These are phyloP conservation scores for Phasianus colchicus DNA, from an alignment of 2,113 vertebrate genomes.

Conservation along the genomic window DNA sequence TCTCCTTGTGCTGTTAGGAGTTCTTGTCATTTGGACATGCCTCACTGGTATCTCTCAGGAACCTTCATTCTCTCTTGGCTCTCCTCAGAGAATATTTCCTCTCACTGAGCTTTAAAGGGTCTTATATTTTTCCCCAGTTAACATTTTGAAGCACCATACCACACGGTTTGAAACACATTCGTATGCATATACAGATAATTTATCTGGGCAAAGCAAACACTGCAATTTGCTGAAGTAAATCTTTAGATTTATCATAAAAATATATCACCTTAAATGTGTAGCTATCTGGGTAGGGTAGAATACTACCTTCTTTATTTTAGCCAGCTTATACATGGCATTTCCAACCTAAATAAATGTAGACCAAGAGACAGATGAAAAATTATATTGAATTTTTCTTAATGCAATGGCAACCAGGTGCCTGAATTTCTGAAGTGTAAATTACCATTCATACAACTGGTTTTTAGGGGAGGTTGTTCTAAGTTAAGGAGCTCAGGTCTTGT, in stretches of 20 bases:
- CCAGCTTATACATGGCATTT: background rate
- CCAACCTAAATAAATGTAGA: background rate
- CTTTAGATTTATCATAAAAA: background rate
- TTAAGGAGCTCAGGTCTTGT: constrained; percentile 1
- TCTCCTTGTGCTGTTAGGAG: background rate
- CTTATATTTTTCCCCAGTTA: background rate
- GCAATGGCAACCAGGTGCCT: background rate
- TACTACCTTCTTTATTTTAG: background rate
- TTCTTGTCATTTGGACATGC: background rate
- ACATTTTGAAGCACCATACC: background rate
- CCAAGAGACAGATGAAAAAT: background rate
- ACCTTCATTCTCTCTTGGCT: background rate
- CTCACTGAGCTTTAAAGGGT: background rate
- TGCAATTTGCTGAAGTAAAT: background rate
- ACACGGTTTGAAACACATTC: background rate
- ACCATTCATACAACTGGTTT: background rate
- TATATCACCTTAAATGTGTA: background rate
- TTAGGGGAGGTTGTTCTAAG: background rate
- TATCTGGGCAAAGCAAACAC: background rate
- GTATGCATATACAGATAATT: background rate
- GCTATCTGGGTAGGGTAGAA: background rate
- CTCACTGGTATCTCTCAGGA: background rate
- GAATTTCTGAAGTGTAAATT: background rate
- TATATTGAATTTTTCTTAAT: background rate
- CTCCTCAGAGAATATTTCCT: background rate